Evolutionary conservation across 1,140 invertebrate genomes (phyloP).

Genomic region (Limonius californicus): DNA sequence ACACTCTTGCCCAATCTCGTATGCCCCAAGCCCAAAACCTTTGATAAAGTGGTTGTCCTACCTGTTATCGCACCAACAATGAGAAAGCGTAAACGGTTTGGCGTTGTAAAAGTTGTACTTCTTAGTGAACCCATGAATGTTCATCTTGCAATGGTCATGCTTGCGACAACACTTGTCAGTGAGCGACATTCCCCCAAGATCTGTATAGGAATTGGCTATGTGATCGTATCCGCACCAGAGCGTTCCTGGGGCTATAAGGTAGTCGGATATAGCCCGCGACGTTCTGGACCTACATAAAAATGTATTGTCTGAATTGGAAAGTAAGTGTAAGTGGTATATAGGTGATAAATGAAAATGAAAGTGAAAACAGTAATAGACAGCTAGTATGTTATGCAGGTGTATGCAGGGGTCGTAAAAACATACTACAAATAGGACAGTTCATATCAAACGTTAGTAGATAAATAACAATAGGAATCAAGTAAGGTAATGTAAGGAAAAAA

Average conservation of each 20-base stretch:
- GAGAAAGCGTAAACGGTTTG: conserved; percentile 77
- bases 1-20: too few relatives aligned
- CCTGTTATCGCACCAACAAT: conserved; percentile 83
- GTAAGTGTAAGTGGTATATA: too few relatives aligned
- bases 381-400: too few relatives aligned
- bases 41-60: conserved; percentile 39
- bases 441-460: too few relatives aligned
- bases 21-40: too few relatives aligned
- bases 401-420: too few relatives aligned
- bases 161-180: conserved; percentile 78
- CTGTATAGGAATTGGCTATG: conserved; percentile 59
- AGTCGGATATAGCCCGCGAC: conserved; percentile 12
- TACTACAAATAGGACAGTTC: too few relatives aligned
- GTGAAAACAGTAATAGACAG: too few relatives aligned
- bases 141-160: conserved; percentile 70
- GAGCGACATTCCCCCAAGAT: conserved; percentile 63
- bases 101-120: conserved; percentile 75
- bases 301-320: too few relatives aligned
- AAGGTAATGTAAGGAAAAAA: too few relatives aligned
- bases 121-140: conserved; percentile 65
- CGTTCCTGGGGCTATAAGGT: conserved; percentile 67
- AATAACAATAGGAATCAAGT: too few relatives aligned
- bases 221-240: conserved; percentile 78
- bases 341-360: too few relatives aligned
- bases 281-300: not conserved